Evolutionary conservation across 2,113 vertebrate species (phyloP).

Genomic region (Machaerirhynchus nigripectus): DNA sequence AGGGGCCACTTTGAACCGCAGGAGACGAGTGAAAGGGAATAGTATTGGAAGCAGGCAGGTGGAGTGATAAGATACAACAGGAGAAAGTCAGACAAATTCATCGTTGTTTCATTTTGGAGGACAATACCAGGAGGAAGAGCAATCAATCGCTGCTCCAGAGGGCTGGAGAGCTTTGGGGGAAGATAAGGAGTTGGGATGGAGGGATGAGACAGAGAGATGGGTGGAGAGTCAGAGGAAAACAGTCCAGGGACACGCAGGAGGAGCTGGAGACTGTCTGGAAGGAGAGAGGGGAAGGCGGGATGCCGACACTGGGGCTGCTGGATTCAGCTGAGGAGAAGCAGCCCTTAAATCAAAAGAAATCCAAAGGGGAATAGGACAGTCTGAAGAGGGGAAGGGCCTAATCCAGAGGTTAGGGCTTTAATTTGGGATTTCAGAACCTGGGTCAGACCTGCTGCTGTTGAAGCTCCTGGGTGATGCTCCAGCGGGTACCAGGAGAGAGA

Average conservation of each 20-base stretch:
- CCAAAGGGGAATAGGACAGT: neutral
- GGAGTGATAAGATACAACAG: constrained; percentile 7
- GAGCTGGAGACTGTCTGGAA: neutral
- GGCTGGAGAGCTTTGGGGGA: neutral
- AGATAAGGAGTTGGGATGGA: neutral
- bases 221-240: neutral
- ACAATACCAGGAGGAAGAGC: neutral
- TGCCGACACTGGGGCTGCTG: neutral
- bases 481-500: neutral
- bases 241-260: neutral
- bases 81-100: neutral
- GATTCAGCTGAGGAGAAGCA: neutral
- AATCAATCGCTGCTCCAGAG: neutral
- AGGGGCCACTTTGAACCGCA: neutral
- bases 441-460: neutral
- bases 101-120: neutral
- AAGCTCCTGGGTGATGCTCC: neutral
- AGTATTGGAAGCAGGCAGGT: neutral
- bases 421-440: neutral
- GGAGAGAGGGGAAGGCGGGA: neutral
- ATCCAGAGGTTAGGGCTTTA: neutral
- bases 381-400: neutral
- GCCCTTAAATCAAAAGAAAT: neutral
- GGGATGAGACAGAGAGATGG: neutral
- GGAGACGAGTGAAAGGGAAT: neutral